These are phyloP conservation scores for Percopsis omiscomaycus DNA, from an alignment of 2,797 vertebrate species.

Conservation along the genomic window DNA sequence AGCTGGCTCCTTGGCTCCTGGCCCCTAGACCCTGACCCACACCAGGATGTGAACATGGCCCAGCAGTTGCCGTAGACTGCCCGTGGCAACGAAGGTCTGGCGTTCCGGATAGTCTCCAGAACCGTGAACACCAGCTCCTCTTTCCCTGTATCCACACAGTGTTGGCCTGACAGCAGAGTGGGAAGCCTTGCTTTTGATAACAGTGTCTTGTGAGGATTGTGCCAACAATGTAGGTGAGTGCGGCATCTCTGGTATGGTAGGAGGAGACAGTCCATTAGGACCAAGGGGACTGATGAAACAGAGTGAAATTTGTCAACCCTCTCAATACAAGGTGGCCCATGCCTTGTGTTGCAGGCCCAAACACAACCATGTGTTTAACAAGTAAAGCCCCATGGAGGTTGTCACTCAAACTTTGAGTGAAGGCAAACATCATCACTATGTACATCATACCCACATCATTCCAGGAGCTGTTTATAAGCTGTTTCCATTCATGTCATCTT, in stretches of 20 bases:
- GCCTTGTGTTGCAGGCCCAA: conserved; percentile 56
- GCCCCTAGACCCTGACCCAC: too few relatives aligned
- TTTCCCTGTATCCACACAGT: conserved; percentile 58
- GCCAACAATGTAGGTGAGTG: conserved; percentile 58
- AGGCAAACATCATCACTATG: conserved; percentile 59
- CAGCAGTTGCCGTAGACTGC: too few relatives aligned
- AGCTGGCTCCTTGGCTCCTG: too few relatives aligned
- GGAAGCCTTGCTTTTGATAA: conserved; percentile 67
- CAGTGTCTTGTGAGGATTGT: conserved; percentile 73
- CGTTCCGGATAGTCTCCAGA: too few relatives aligned
- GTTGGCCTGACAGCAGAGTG: conserved; percentile 63
- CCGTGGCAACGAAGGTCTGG: too few relatives aligned
- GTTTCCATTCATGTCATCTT: conserved; percentile 72
- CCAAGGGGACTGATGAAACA: conserved; percentile 63
- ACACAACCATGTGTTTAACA: conserved; percentile 61
- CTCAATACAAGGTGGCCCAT: conserved; percentile 62
- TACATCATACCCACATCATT: conserved; percentile 74
- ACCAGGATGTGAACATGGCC: too few relatives aligned
- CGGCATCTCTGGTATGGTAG: conserved; percentile 67
- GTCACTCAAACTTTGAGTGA: conserved; percentile 71
- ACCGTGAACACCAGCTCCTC: conserved; percentile 73
- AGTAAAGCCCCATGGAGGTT: conserved; percentile 61
- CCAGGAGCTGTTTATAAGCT: conserved; percentile 70
- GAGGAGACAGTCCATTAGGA: conserved; percentile 50
- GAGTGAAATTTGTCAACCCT: conserved; percentile 66